Base-by-base conservation (phyloP, 2,797 vertebrate species). In the Brotogeris chrysoptera region DNA sequence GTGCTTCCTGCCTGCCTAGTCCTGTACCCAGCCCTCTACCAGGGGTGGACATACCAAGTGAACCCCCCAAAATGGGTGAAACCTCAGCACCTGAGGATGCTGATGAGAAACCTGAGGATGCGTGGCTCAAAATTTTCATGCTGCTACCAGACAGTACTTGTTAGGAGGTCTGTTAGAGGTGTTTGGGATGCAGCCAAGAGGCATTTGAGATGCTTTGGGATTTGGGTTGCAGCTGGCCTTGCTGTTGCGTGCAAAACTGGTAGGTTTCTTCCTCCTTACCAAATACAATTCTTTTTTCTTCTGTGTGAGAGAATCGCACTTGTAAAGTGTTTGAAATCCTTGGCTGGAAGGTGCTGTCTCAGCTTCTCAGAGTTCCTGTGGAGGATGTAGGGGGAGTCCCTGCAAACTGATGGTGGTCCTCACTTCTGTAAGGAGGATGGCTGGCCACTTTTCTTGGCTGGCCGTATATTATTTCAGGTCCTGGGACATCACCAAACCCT, bases 341-440 rank as follows among this genome's bases (percentile, higher is more conserved):
- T 66, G 68, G 14, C n/a, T 82, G 79, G n/a, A 82, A 66, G 69
- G 32, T 77, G 43, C 39, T 60, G 16, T 50, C 46, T 72, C 57
- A 21, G 78, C 27, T 76, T 73, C 43, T 74, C 44, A 30, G 39
- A 21, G 14, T 64, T 6, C 12, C 30, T 8, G 5, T 3, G 46
- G 36, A 27, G 38, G 10, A 32, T 10, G 6, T 0, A 0, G 13
- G 10, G 34, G 27, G 15, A 9, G 23, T 38, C 36, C 39, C 23
- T 81, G 20, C 49, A 84, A n/a, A 49, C 43, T 0, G 0, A 27
- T n/a, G 39, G 10, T 13, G 8, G 5, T 16, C n/a, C 59, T 76
- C 2, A 1, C 36, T 66, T 57, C 39, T 34, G 6, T 38, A 27
- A 46, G 43, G 36, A 63, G n/a, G 11, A 11, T 8, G 13, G n/a